phyloP scores from a whole-genome alignment of 2,797 vertebrate genomes.

The Dicrostonyx torquatus region DNA sequence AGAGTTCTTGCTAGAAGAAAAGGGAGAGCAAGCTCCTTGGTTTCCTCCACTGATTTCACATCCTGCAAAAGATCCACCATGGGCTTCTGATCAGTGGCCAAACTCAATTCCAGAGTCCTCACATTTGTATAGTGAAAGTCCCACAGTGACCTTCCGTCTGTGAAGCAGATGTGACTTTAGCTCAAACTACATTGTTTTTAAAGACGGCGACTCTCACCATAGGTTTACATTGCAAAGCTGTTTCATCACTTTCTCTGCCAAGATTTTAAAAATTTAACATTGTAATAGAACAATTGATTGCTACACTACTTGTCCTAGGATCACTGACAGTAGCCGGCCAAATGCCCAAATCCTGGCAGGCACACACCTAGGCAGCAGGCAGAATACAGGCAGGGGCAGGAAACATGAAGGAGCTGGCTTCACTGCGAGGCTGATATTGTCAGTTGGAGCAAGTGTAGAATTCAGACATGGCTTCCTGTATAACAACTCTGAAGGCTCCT shows the following conservation, averaged over 20 bases:
- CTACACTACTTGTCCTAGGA: background rate
- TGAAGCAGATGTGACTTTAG: too few relatives aligned
- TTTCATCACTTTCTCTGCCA: slow-evolving; percentile 53
- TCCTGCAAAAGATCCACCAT: rapidly evolving
- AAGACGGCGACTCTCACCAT: background rate
- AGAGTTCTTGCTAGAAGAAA: background rate
- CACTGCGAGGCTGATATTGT: background rate
- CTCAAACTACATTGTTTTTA: background rate
- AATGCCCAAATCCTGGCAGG: background rate
- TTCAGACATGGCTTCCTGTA: rapidly evolving
- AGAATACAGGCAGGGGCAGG: rapidly evolving
- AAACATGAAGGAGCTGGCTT: too few relatives aligned
- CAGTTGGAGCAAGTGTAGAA: rapidly evolving
- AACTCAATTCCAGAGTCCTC: rapidly evolving
- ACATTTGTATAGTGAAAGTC: rapidly evolving
- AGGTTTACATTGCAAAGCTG: background rate
- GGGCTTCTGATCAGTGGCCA: background rate
- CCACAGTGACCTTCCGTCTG: rapidly evolving
- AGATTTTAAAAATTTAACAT: slow-evolving; percentile 28
- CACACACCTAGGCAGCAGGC: too few relatives aligned
- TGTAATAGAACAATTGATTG: background rate
- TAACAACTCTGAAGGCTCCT: background rate
- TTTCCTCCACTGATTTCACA: rapidly evolving
- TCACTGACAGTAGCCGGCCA: rapidly evolving
- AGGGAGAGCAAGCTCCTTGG: rapidly evolving